These are phyloP conservation scores for Struthio camelus DNA, from an alignment of 2,113 vertebrate species.

Conservation along the genomic window DNA sequence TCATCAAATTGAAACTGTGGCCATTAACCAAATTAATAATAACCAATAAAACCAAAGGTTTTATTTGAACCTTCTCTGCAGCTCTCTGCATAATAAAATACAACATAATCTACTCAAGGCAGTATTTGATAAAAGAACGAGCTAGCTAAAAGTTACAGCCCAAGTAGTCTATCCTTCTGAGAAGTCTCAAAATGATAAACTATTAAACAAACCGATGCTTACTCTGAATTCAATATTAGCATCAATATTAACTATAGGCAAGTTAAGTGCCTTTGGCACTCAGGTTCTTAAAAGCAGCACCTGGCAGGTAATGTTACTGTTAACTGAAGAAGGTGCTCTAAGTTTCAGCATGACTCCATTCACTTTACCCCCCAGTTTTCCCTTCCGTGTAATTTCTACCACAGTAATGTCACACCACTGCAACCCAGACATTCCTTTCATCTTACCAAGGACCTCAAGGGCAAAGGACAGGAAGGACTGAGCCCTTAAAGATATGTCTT, in stretches of 20 bases:
- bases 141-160: not conserved
- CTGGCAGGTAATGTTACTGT: not conserved
- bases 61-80: slow-evolving; percentile 9
- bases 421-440: not conserved
- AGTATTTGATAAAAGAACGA: not conserved
- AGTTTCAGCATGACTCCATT: not conserved
- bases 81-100: not conserved
- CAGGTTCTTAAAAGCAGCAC: not conserved
- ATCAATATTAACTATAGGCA: not conserved
- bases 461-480: not conserved
- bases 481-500: not conserved
- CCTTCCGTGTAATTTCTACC: not conserved
- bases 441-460: not conserved
- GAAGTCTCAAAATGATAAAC: not conserved
- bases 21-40: not conserved
- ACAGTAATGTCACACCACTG: not conserved
- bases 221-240: not conserved
- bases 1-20: not conserved
- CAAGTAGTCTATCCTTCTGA: not conserved
- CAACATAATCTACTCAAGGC: not conserved
- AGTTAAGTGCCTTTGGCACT: not conserved
- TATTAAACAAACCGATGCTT: not conserved
- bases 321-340: not conserved
- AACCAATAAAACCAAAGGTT: no score
- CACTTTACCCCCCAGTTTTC: not conserved